Evolutionary conservation across 1,140 invertebrate genomes (phyloP), one percentile per base, ranked within the genome.

Genomic region (Sogatella furcifera): DNA sequence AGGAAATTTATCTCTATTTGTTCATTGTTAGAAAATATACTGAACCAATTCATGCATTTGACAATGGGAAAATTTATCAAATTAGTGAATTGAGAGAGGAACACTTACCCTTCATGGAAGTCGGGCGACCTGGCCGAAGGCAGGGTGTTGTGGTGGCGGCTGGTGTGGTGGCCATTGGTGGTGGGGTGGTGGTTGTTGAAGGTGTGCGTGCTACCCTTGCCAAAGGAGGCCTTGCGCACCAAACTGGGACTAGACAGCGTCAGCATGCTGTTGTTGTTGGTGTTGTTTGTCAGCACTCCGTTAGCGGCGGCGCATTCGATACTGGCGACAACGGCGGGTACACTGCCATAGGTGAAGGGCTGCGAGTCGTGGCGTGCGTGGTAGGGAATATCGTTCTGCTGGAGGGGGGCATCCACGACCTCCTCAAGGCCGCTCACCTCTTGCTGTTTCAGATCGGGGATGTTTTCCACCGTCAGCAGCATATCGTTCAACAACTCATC

Each of bases 391-490:
- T 84, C 78, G 55, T 79, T 77, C 65, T 80, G 79, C 61, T 77
- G 46, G 46, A 17, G 38, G 44, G 77, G 57, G 68, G 73, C 24
- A 28, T 2, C 24, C 24, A 63, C 75, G 72, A 42, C 74, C 74
- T 38, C 41, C 8, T 49, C 59, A 52, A 15, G 59, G 21, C 44
- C 55, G 28, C 53, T 34, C 15, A 17, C 55, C n/a, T 19, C 38
- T 15, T 74, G 72, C 34, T 19, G 52, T 15, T 74, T 72, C 34
- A 79, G 62, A 68, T 85, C 83, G 55, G 84, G 84, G 69, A 86
- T 83, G 69, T 83, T 85, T 77, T 89, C 85, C 64, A 90, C 86
- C 31, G 88, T 89, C 57, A 86, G 78, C 75, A 90, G 80, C 86
- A 91, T 89, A 70, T 89, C 88, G 67, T 83, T 81, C 54, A 91